A percentile compares a stretch with the other conserved stretches of the same genome.
Evolutionary conservation across 1,140 invertebrate genomes (phyloP).

Genomic region (Nebria ingens): DNA sequence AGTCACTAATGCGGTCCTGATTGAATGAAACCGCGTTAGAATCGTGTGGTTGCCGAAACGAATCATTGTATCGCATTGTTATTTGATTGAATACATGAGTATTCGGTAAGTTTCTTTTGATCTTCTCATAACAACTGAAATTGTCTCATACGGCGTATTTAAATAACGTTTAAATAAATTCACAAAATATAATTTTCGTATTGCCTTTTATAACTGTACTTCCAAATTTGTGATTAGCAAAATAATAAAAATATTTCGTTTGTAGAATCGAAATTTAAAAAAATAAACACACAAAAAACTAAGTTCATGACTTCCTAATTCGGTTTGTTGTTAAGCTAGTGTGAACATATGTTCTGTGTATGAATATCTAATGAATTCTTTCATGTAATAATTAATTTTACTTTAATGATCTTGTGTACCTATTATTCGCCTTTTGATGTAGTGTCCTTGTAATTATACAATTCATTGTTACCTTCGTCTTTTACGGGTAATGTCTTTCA

Average conservation of each 20-base stretch:
- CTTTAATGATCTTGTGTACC: neutral
- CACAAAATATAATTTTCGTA: too few relatives aligned
- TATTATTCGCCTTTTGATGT: too few relatives aligned
- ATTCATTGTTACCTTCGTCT: too few relatives aligned
- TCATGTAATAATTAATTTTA: slow-evolving; percentile 6
- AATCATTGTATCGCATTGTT: neutral
- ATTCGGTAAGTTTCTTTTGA: too few relatives aligned
- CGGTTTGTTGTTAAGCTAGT: neutral
- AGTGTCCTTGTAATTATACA: too few relatives aligned
- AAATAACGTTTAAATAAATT: too few relatives aligned
- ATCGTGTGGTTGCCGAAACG: neutral
- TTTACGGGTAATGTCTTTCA: too few relatives aligned
- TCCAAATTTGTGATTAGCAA: neutral
- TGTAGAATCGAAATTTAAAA: neutral
- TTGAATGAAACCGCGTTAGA: neutral
- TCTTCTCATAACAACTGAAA: too few relatives aligned
- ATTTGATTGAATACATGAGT: too few relatives aligned
- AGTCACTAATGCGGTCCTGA: too few relatives aligned
- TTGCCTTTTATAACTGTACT: too few relatives aligned
- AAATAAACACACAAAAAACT: neutral
- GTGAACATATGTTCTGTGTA: neutral
- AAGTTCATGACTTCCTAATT: neutral
- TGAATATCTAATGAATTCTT: neutral
- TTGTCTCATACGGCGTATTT: too few relatives aligned
- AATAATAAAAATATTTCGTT: neutral